Evolutionary conservation across 2,113 vertebrate species (phyloP).

Genomic region (Macheiramphus alcinus): DNA sequence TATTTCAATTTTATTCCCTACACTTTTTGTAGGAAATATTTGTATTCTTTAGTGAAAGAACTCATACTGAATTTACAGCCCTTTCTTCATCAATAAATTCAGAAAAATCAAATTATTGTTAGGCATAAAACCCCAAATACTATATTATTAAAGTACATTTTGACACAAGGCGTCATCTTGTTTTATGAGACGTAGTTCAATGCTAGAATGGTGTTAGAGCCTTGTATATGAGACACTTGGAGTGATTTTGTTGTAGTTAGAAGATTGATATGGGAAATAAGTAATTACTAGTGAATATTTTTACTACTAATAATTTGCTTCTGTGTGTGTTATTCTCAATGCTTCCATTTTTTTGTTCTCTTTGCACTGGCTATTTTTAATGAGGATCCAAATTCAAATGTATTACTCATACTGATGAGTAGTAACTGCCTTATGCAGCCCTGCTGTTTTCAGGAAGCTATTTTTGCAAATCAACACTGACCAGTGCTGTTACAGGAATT

Average conservation of each 20-base stretch:
- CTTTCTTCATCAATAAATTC: background rate
- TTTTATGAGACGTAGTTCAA: background rate
- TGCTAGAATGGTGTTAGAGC: background rate
- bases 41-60: slow-evolving; percentile 33
- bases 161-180: background rate
- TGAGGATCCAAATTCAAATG: background rate
- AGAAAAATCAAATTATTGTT: slow-evolving; percentile 23
- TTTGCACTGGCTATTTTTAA: background rate
- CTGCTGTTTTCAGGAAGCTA: background rate
- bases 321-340: background rate
- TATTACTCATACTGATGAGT: background rate
- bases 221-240: background rate
- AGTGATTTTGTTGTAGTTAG: background rate
- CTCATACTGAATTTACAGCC: slow-evolving; percentile 24
- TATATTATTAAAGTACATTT: slow-evolving; percentile 4
- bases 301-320: background rate
- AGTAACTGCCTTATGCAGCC: background rate
- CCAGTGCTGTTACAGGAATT: background rate
- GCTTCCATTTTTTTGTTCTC: background rate
- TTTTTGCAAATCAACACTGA: background rate
- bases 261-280: background rate
- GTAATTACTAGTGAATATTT: background rate
- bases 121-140: background rate
- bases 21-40: slow-evolving; percentile 20
- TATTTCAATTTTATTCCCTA: slow-evolving; percentile 66